These are phyloP conservation scores for Equus quagga DNA, from an alignment of 2,113 vertebrate genomes.

Conservation along the genomic window DNA sequence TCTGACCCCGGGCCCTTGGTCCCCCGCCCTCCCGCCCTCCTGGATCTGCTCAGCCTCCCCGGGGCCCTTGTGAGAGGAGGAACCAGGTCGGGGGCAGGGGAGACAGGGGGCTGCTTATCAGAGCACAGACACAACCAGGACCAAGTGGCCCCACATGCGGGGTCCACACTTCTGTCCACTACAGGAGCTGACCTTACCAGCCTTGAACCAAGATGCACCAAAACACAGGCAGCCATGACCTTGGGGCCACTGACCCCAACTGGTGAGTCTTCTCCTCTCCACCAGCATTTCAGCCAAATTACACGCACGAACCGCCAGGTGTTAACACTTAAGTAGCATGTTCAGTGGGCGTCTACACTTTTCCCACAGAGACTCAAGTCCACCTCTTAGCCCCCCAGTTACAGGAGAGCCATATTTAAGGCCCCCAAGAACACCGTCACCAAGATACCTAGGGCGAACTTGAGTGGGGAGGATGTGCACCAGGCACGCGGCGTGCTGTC, in stretches of 20 bases:
- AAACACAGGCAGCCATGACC: not conserved
- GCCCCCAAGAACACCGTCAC: not conserved
- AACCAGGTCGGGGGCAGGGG: fast-evolving
- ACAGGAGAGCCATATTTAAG: not conserved
- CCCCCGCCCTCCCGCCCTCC: too few species aligned
- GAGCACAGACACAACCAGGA: not conserved
- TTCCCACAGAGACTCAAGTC: too few species aligned
- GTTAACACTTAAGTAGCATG: not conserved
- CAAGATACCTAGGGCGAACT: too few species aligned
- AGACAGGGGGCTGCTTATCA: too few species aligned
- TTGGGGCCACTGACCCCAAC: not conserved
- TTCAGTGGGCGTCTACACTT: too few species aligned
- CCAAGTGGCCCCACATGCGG: fast-evolving
- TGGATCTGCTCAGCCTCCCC: not conserved
- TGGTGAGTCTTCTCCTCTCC: not conserved
- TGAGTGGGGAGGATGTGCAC: too few species aligned
- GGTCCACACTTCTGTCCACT: not conserved
- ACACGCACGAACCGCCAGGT: too few species aligned
- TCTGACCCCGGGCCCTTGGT: too few species aligned
- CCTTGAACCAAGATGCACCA: too few species aligned
- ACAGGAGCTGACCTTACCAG: not conserved
- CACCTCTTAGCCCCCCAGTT: not conserved
- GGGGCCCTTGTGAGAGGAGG: not conserved
- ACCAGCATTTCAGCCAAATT: not conserved
- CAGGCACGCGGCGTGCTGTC: too few species aligned